phyloP scores from a whole-genome alignment of 2,797 vertebrate genomes.

The Lagocephalus sceleratus region DNA sequence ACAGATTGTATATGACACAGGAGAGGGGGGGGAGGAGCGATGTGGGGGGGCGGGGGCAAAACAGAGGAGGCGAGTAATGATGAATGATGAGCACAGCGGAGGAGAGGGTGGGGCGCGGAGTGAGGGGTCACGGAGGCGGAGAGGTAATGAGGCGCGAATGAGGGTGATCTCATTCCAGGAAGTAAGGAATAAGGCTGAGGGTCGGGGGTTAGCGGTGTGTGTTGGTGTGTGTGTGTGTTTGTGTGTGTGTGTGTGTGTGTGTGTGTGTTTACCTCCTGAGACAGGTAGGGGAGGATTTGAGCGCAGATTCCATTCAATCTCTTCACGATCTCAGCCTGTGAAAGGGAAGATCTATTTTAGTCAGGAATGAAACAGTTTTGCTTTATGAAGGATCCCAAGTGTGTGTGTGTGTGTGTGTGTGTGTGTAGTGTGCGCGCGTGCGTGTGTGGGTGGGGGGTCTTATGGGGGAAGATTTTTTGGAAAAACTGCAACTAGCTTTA shows the following conservation, averaged over 20 bases:
- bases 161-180: conserved; percentile 65
- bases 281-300: conserved; percentile 96
- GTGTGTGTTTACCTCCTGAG: conserved; percentile 86
- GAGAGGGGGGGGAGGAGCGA: conserved; percentile 25
- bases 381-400: neutral
- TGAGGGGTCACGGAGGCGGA: conserved; percentile 47
- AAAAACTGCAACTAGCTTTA: too few relatives aligned
- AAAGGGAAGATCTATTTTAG: conserved; percentile 8
- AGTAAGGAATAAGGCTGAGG: conserved; percentile 48
- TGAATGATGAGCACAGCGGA: conserved; percentile 43
- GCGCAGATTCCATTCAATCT: conserved; percentile 96
- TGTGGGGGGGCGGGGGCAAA: neutral
- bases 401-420: too few relatives aligned
- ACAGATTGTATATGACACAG: conserved; percentile 37
- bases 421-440: too few relatives aligned
- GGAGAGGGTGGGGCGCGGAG: conserved; percentile 40
- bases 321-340: conserved; percentile 95
- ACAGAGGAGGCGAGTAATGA: conserved; percentile 50
- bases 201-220: conserved; percentile 49
- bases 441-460: too few relatives aligned
- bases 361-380: neutral
- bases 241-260: conserved; percentile 28
- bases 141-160: conserved; percentile 66
- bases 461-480: too few relatives aligned
- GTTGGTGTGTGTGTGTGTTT: conserved; percentile 22